A percentile compares a stretch with the other conserved stretches of the same genome.
Evolutionary conservation across 2,797 vertebrate genomes (phyloP).

Genomic region (Galagoides demidoff): DNA sequence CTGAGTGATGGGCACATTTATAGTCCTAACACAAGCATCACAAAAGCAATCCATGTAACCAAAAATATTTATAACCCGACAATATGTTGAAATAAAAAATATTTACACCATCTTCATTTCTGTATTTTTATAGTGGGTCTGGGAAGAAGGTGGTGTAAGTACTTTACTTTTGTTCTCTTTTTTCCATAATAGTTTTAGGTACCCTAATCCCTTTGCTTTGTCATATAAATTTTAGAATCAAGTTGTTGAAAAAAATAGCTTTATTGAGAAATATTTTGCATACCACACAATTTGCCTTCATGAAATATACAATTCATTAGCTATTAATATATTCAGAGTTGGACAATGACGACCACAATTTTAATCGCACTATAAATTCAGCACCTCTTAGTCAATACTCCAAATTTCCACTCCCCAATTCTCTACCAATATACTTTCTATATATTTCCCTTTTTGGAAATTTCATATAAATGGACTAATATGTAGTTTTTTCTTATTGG

Average conservation of each 20-base stretch:
- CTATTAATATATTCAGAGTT: neutral
- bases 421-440: neutral
- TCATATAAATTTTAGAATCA: neutral
- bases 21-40: too few relatives aligned
- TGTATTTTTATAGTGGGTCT: neutral
- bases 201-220: neutral
- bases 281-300: neutral
- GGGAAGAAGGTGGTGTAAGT: neutral
- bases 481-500: neutral
- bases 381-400: neutral
- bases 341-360: neutral
- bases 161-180: neutral
- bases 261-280: neutral
- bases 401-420: neutral
- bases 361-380: neutral
- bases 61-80: too few relatives aligned
- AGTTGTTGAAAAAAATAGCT: neutral
- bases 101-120: neutral
- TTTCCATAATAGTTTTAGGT: neutral
- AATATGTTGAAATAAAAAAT: too few relatives aligned
- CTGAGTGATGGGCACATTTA: too few relatives aligned
- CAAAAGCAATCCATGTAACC: too few relatives aligned
- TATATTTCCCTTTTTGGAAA: neutral
- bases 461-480: neutral
- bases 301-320: neutral